These are phyloP conservation scores for Aphis gossypii DNA, from an alignment of 1,140 invertebrate genomes.

Conservation along the genomic window DNA sequence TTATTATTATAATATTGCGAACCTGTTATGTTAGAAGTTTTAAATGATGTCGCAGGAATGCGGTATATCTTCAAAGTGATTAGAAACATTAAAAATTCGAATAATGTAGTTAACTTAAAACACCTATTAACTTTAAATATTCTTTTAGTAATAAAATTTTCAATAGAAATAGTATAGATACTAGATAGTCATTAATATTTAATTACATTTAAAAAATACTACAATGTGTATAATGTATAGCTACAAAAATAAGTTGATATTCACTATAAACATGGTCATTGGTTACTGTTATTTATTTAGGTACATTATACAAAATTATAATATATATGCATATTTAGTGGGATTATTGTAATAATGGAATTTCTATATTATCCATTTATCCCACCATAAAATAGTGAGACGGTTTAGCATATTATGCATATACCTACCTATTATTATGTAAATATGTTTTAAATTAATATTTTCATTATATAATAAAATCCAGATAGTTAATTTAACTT, in stretches of 20 bases:
- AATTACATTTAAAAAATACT: not conserved
- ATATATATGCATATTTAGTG: not conserved
- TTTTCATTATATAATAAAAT: not conserved
- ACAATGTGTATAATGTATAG: not conserved
- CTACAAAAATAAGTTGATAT: not conserved
- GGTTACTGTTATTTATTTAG: not conserved
- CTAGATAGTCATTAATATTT: not conserved
- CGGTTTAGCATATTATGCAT: not conserved
- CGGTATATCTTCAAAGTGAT: not conserved
- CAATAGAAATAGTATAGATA: not conserved
- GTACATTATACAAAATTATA: too few relatives aligned
- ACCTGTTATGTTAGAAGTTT: conserved; percentile 25
- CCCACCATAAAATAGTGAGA: not conserved
- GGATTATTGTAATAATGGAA: not conserved
- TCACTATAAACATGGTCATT: not conserved
- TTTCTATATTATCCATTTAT: conserved; percentile 1
- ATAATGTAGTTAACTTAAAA: not conserved
- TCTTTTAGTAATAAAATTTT: not conserved
- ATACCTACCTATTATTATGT: not conserved
- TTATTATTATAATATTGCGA: not conserved
- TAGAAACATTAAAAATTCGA: not conserved
- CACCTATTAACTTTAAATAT: too few relatives aligned
- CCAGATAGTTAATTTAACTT: not conserved
- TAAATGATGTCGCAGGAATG: not conserved
- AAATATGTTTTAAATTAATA: not conserved